Evolutionary conservation across 2,888 invertebrate species (phyloP).

Genomic region (Dorcus parallelipipedus): DNA sequence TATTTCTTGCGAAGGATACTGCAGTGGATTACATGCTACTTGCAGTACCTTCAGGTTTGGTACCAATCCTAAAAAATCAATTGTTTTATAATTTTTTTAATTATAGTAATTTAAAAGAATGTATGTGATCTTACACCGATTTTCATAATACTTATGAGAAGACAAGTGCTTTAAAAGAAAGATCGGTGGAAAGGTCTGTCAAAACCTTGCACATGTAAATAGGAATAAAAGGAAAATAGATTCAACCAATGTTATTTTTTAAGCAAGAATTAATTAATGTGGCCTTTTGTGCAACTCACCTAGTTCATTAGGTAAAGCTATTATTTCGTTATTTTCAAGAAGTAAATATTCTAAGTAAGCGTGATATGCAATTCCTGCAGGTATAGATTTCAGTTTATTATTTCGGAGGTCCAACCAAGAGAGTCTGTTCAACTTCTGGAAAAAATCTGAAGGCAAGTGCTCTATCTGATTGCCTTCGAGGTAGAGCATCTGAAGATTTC

Average conservation of each 20-base stretch:
- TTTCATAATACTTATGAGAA: no score
- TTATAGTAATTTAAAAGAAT: no score
- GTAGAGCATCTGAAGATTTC: conserved; percentile 52
- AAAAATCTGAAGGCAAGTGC: conserved; percentile 57
- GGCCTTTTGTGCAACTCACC: conserved; percentile 43
- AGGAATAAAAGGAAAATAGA: no score
- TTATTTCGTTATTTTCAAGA: conserved; percentile 60
- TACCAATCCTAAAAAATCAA: conserved; percentile 47
- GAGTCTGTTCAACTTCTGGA: conserved; percentile 54
- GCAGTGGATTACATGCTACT: conserved; percentile 59
- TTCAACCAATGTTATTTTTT: no score
- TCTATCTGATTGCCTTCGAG: conserved; percentile 56
- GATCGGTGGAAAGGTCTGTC: no score
- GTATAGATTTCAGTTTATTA: conserved; percentile 57
- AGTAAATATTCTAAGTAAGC: conserved; percentile 59
- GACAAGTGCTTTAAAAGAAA: no score
- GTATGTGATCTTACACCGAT: no score
- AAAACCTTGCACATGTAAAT: no score
- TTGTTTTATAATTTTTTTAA: no score
- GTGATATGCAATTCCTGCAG: conserved; percentile 58
- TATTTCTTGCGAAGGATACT: conserved; percentile 56
- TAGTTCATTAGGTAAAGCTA: conserved; percentile 59
- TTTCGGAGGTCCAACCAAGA: conserved; percentile 65
- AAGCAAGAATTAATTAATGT: no score
- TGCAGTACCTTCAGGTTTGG: conserved; percentile 60